Evolutionary conservation across 2,888 invertebrate genomes (phyloP), one percentile per base, ranked within the genome.

Genomic region (Apomyelois bistriatella): DNA sequence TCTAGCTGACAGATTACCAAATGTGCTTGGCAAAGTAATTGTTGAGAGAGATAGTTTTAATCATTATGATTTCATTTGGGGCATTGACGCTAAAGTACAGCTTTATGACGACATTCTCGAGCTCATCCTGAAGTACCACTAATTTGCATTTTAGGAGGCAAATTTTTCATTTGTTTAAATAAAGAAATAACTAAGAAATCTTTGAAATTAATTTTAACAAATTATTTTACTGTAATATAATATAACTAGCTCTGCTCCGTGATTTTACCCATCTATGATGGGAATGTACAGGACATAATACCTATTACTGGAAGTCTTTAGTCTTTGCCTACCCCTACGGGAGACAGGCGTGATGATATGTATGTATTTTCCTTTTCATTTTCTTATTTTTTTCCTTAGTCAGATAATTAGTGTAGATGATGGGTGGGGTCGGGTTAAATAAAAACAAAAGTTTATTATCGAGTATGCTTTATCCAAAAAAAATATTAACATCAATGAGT

Each of bases 61-160:
- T 50, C 81, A 82, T 57, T 66, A 61, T 2, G 80, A 80, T 35
- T 82, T 75, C 50, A 61, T 78, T n/a, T 82, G 81, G 82, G 72
- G 65, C 0, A 53, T 32, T 0, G 69, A 76, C 43, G 75, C 59
- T 0, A 72, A 48, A 35, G 56, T 58, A 0, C 51, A 64, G 22
- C 32, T 80, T 0, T 78, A 74, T 38, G 65, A 72, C n/a, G 56
- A 46, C 1, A 0, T 80, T 0, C 16, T 80, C 2, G 32, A 30
- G 1, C 40, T 57, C 1, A 52, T 82, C 68, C 30, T 30, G 3
- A 30, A 13, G 0, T 30, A 30, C 8, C 43, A 43, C 30, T 30
- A 12, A 13, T 8, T 7, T 1, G n/a, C 6, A 38, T 38, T 12
- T 4, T 6, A 13, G 13, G 15, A 13, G 10, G 32, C 5, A 22